A percentile compares a stretch with the other conserved stretches of the same genome.
phyloP scores from a whole-genome alignment of 1,140 invertebrate genomes.

The Chironomus tepperi region DNA sequence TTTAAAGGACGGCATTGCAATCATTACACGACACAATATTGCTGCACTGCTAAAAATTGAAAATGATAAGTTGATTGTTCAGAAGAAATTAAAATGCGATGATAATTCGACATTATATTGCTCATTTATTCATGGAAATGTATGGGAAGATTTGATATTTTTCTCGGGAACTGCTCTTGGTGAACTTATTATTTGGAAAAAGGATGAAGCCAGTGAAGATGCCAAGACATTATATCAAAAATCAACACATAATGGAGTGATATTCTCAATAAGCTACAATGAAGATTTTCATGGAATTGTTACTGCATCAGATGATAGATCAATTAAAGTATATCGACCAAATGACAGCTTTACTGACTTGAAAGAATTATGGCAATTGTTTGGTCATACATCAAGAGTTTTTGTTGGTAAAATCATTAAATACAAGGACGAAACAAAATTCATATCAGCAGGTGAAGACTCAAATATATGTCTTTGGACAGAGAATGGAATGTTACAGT shows the following conservation, averaged over 20 bases:
- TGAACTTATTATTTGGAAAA: background rate
- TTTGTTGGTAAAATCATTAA: background rate
- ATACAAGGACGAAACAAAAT: background rate
- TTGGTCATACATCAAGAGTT: slow-evolving; percentile 10
- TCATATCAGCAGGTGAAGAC: background rate
- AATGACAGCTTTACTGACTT: background rate
- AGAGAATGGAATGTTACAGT: background rate
- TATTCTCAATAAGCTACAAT: background rate
- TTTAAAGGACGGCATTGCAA: background rate
- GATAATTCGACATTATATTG: background rate
- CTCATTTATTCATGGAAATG: background rate
- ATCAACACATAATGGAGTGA: background rate
- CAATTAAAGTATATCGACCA: background rate
- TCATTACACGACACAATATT: background rate
- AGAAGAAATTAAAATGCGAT: background rate
- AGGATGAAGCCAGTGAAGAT: background rate
- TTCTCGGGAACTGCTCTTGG: background rate
- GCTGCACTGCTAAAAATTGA: background rate
- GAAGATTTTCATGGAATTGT: background rate
- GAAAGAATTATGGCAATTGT: background rate
- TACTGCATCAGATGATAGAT: background rate
- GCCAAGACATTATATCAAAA: background rate
- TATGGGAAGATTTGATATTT: background rate
- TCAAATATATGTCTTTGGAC: background rate
- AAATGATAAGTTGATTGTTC: background rate